Evolutionary conservation across 2,113 vertebrate genomes (phyloP), one percentile per base, ranked within the genome.

Genomic region (Chionodraco myersi): DNA sequence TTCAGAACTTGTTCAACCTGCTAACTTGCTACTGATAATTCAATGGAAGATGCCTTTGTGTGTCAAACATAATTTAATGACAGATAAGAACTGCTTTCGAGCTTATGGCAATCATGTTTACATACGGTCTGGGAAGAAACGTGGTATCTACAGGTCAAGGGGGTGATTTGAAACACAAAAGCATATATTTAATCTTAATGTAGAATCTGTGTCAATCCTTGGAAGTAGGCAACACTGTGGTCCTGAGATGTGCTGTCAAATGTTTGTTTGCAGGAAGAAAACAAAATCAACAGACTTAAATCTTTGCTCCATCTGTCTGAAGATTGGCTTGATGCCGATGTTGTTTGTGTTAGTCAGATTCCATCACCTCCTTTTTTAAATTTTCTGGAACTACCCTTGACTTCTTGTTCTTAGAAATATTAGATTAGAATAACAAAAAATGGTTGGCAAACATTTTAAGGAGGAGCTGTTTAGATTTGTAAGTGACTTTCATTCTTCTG

Each of bases 101-200:
- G 76, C 70, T 83, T 76, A 72, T 66, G 14, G 60, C 54, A 80
- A 78, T 77, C 73, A 56, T 47, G 44, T 58, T 80, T 60, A 45
- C 48, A 44, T 85, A 57, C 34, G 30, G 15, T 41, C 34, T 51
- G 13, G 4, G 10, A 56, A 13, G 58, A 54, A 70, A 21, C 64
- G 70, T 26, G 47, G 45, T 44, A 59, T 81, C 58, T 70, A 44
- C 13, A 71, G 49, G 54, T 83, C 82, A 86, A 13, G 4, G 15
- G 30, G 30, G 44, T 64, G 60, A 80, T 80, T 89, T 86, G 60
- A 90, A 72, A 62, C 57, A 48, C 30, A 62, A 77, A 77, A 56
- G 56, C 36, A 64, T 69, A 0, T 74, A 66, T 66, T 86, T 67
- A 80, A 78, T 74, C 68, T 73, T 75, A 3, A 62, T 44, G 41